Evolutionary conservation across 2,113 vertebrate genomes (phyloP).

Genomic region (Ptilorrhoa leucosticta): DNA sequence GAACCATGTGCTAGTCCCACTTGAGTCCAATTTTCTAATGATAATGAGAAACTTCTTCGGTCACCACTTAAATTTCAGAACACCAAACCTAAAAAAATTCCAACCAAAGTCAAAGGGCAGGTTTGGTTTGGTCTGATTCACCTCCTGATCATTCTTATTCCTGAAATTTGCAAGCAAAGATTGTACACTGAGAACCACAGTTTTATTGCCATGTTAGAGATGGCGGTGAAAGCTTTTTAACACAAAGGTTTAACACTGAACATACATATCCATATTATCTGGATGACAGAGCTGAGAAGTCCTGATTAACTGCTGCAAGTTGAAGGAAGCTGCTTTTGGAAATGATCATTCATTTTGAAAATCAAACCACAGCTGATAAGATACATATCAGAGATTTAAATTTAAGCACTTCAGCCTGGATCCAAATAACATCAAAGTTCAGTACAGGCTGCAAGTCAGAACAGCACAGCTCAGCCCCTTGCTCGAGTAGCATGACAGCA

Average conservation of each 20-base stretch:
- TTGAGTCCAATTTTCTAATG: background rate
- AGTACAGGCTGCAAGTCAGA: background rate
- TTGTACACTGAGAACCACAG: background rate
- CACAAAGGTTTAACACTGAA: background rate
- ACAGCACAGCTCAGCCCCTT: background rate
- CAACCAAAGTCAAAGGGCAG: background rate
- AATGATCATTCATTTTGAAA: background rate
- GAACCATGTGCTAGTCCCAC: background rate
- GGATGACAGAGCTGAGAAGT: background rate
- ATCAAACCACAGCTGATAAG: background rate
- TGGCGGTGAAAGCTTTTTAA: background rate
- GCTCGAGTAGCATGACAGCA: fast-evolving
- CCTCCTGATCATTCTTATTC: background rate
- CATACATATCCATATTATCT: background rate
- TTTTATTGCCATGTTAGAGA: background rate
- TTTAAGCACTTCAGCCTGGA: background rate
- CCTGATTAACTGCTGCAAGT: background rate
- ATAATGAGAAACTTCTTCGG: background rate
- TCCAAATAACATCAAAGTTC: background rate
- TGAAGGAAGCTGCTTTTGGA: background rate
- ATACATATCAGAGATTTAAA: background rate
- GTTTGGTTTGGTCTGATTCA: background rate
- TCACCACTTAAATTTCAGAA: background rate
- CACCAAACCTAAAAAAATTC: background rate
- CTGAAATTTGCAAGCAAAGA: background rate